A percentile compares a stretch with the other conserved stretches of the same genome.
phyloP scores from a whole-genome alignment of 1,140 invertebrate species.

The Parasteatoda tepidariorum region DNA sequence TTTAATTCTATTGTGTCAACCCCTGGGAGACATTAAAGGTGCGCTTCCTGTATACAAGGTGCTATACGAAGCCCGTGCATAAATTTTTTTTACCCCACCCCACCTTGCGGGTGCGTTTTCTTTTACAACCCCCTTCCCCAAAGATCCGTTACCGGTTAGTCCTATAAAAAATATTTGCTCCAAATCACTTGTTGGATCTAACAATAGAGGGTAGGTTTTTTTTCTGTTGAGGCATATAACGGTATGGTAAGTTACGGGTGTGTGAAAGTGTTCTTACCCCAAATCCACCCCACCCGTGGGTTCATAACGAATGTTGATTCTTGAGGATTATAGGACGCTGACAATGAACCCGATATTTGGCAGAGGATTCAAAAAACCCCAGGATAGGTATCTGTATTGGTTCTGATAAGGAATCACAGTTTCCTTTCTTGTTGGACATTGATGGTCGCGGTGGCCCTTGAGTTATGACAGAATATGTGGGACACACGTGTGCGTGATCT shows the following conservation, averaged over 20 bases:
- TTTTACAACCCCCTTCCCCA: neutral
- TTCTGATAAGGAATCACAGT: neutral
- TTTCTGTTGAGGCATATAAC: neutral
- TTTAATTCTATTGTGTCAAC: conserved; percentile 42
- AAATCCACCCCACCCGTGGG: conserved; percentile 26
- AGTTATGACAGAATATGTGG: conserved; percentile 30
- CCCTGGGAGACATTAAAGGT: neutral
- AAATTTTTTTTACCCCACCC: conserved; percentile 25
- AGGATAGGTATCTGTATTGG: conserved; percentile 2
- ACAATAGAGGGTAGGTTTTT: conserved; percentile 4
- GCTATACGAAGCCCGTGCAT: neutral
- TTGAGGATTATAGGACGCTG: conserved; percentile 30
- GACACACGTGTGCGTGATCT: conserved; percentile 22
- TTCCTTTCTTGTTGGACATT: conserved; percentile 27
- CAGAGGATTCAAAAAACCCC: neutral
- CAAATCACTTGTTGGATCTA: conserved; percentile 37
- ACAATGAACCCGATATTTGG: conserved; percentile 16
- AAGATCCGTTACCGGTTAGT: conserved; percentile 40
- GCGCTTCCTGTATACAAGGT: conserved; percentile 33
- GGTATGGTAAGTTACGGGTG: conserved; percentile 55
- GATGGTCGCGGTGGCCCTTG: conserved; percentile 1
- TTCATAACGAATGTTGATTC: conserved; percentile 34
- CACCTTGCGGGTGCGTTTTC: conserved; percentile 15
- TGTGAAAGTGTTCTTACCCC: neutral
- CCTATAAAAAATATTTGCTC: conserved; percentile 12